Conservation (phyloP, 2,888 invertebrate species). For the Urechis unicinctus region DNA sequence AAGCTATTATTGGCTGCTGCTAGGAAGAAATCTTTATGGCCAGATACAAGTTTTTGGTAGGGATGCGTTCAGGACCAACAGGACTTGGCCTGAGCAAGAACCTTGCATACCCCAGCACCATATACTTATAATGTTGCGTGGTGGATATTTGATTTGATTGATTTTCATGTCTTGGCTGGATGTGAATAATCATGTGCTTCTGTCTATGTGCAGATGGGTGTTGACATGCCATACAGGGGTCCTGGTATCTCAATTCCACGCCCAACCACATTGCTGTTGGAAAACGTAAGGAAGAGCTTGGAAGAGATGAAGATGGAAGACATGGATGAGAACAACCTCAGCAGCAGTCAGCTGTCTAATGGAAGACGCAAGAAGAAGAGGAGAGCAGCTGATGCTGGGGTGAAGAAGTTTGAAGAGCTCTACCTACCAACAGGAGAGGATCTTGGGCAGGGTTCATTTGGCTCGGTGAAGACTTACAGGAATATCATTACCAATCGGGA, state of each 20-base stretch:
- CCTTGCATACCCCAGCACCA: too few species aligned
- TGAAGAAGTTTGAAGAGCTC: constrained; percentile 60
- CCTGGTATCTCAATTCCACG: background rate
- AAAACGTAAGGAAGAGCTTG: background rate
- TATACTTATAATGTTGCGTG: too few species aligned
- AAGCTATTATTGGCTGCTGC: too few species aligned
- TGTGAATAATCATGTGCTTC: too few species aligned
- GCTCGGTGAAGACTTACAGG: constrained; percentile 88
- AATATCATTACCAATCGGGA: constrained; percentile 86
- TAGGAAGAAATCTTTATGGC: too few species aligned
- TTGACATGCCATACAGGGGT: background rate
- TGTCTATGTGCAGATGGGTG: background rate
- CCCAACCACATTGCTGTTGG: background rate
- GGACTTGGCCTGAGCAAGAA: too few species aligned
- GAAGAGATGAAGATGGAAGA: background rate
- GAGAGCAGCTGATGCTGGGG: constrained; percentile 34
- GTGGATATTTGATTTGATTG: too few species aligned
- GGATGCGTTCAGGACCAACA: too few species aligned
- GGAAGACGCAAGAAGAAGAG: constrained; percentile 25
- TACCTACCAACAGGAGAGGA: constrained; percentile 93
- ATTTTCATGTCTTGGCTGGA: too few species aligned
- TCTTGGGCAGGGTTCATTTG: constrained; percentile 93
- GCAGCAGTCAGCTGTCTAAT: background rate
- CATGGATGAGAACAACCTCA: background rate
- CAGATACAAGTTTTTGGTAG: too few species aligned